Evolutionary conservation across 2,888 invertebrate genomes (phyloP), one percentile per base, ranked within the genome.

Genomic region (Microctonus brassicae): DNA sequence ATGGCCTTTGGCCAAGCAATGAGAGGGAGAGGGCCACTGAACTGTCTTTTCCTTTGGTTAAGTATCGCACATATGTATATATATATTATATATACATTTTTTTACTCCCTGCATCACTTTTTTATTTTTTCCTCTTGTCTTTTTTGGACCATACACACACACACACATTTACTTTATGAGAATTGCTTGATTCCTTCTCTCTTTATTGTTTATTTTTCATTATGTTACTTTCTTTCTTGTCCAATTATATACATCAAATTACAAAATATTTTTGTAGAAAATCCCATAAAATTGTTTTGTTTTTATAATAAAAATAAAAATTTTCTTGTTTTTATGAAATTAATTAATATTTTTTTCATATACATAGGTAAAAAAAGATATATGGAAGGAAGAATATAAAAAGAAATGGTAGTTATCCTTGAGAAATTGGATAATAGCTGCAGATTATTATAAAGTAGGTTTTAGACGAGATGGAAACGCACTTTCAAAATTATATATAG

Each of bases 11-110:
- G 80, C 73, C 69, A 72, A 69, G 70, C 75, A 73, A 61, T 55
- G 66, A 73, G 73, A 73, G 76, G 77, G 77, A 79, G 74, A 80
- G 80, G 83, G 82, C 82, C 83, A 83, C 80, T 83, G 83, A 83
- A 83, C 83, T 81, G 82, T 83, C 81, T 80, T 57, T 76, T 39
- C 39, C 24, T 34, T 52, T 47, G 47, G 60, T 60, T 60, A 60
- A 60, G 34, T 36, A 36, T 20, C 20, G 60, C 20, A 60, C 34
- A n/a, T n/a, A n/a, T n/a, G n/a, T n/a, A n/a, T n/a, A n/a, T n/a
- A n/a, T n/a, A n/a, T n/a, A n/a, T n/a, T n/a, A n/a, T n/a, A 33
- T n/a, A 33, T 29, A 67, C 36, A 68, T 65, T 64, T 73, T 67
- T 65, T 42, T 61, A 36, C 57, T 39, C 24, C 24, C 26, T 39